Conservation (phyloP, 2,113 vertebrate species). For the Todiramphus saurophagus region DNA sequence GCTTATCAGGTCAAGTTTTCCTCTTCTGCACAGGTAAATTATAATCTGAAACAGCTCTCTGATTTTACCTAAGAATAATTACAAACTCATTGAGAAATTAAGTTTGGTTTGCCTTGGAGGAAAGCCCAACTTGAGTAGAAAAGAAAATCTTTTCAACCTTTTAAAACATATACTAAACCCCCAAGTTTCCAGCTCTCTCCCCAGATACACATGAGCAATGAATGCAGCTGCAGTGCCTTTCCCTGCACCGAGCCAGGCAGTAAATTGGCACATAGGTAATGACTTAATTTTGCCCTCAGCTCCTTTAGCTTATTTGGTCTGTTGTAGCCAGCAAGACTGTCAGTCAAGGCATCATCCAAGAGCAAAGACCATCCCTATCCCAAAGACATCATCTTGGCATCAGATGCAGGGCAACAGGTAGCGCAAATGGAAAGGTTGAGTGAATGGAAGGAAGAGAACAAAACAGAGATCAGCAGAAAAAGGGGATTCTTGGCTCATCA, state of each 20-base stretch:
- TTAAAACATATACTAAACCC: neutral
- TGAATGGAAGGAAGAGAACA: neutral
- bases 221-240: neutral
- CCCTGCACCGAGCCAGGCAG: neutral
- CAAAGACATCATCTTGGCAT: constrained; percentile 22
- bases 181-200: neutral
- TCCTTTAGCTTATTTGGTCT: neutral
- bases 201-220: neutral
- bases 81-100: neutral
- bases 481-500: neutral
- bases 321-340: neutral
- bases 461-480: constrained; percentile 50
- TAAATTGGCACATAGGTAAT: neutral
- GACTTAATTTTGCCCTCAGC: neutral
- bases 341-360: neutral
- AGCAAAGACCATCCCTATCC: neutral
- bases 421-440: neutral
- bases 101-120: neutral
- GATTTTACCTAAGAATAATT: neutral
- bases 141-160: neutral
- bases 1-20: neutral
- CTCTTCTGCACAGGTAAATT: neutral
- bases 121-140: neutral
- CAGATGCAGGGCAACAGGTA: neutral
- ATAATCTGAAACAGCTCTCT: neutral